These are phyloP conservation scores for Coregonus clupeaformis DNA, from an alignment of 2,113 vertebrate species.

Conservation along the genomic window DNA sequence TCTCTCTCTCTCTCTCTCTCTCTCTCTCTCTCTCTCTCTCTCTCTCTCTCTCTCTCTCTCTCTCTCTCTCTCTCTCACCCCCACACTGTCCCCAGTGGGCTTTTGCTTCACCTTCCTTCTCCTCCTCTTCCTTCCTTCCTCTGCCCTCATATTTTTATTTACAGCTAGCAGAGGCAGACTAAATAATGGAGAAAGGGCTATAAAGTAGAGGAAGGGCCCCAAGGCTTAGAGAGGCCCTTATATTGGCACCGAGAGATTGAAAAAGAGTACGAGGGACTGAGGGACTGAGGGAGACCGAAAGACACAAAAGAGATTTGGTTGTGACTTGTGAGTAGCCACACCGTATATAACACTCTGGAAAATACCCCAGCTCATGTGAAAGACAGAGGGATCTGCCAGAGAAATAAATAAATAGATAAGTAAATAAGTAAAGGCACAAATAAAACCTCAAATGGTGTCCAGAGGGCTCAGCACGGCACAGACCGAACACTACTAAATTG, in stretches of 20 bases:
- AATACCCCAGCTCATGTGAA: background rate
- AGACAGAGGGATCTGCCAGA: background rate
- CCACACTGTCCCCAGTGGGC: background rate
- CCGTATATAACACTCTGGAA: background rate
- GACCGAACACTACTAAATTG: background rate
- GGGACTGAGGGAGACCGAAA: background rate
- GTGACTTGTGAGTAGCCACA: background rate
- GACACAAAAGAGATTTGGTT: background rate
- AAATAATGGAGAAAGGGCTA: conserved; percentile 59
- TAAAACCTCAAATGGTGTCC: background rate
- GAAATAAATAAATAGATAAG: background rate
- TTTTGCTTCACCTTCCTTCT: conserved; percentile 23
- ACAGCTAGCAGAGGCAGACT: conserved; percentile 46
- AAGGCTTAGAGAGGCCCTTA: conserved; percentile 40
- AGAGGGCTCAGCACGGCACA: background rate
- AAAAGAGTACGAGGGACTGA: conserved; percentile 8
- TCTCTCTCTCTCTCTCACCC: conserved; percentile 6
- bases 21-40: too few relatives aligned
- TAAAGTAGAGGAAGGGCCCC: conserved; percentile 60
- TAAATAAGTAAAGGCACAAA: background rate
- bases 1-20: conserved; percentile 8
- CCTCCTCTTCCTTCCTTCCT: conserved; percentile 24
- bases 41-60: too few relatives aligned
- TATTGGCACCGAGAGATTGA: conserved; percentile 49
- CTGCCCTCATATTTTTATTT: conserved; percentile 56